These are phyloP conservation scores for Acrocephalus scirpaceus DNA, from an alignment of 2,797 vertebrate species.

Conservation along the genomic window DNA sequence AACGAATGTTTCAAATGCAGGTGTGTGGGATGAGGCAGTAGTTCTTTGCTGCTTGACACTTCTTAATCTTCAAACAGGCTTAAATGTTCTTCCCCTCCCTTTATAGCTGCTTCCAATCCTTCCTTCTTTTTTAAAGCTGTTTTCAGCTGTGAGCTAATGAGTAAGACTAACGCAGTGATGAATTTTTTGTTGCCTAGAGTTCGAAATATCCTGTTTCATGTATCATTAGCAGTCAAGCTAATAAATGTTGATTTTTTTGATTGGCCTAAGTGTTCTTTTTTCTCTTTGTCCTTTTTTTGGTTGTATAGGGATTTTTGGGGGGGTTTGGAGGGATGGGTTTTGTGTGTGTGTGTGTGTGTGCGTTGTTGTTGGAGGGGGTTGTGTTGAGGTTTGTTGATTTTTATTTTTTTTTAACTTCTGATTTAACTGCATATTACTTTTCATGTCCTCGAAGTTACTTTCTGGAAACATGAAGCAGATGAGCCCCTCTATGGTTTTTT, in stretches of 20 bases:
- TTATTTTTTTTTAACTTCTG: background rate
- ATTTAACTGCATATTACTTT: background rate
- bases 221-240: background rate
- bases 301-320: background rate
- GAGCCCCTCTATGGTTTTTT: background rate
- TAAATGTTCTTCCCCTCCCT: slow-evolving; percentile 43
- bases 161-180: slow-evolving; percentile 10
- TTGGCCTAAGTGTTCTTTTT: background rate
- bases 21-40: slow-evolving; percentile 43
- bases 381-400: background rate
- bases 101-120: slow-evolving; percentile 53
- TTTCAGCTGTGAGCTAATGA: slow-evolving; percentile 41
- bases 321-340: fast-evolving
- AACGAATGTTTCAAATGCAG: background rate
- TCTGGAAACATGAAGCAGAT: background rate
- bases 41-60: slow-evolving; percentile 46
- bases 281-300: background rate
- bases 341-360: no score
- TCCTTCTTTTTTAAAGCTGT: slow-evolving; percentile 48
- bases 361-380: background rate
- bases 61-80: slow-evolving; percentile 65
- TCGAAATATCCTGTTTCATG: background rate
- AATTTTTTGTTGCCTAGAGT: slow-evolving; percentile 20
- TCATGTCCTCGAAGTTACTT: background rate
- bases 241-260: background rate